These are phyloP conservation scores for Neuroterus valhalla DNA, from an alignment of 1,140 invertebrate species.

Conservation along the genomic window DNA sequence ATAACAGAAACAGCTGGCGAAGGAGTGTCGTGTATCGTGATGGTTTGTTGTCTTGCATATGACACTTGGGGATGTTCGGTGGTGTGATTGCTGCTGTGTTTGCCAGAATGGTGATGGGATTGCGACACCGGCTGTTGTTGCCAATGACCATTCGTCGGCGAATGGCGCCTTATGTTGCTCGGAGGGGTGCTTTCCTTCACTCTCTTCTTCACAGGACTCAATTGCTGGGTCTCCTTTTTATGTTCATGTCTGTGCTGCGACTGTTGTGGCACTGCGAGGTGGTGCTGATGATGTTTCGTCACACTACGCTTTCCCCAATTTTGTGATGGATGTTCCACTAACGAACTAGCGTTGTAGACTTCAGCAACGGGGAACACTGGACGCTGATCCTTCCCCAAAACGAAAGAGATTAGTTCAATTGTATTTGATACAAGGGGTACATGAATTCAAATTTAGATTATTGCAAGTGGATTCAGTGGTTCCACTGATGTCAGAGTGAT, in stretches of 20 bases:
- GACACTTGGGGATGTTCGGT: constrained; percentile 73
- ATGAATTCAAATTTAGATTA: no score
- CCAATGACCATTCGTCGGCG: constrained; percentile 69
- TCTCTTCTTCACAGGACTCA: constrained; percentile 98
- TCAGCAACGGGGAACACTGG: constrained; percentile 82
- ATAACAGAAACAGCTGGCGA: constrained; percentile 96
- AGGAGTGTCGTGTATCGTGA: constrained; percentile 93
- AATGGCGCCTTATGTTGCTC: constrained; percentile 71
- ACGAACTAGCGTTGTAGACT: constrained; percentile 76
- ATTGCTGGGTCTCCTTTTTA: constrained; percentile 92
- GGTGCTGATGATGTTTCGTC: constrained; percentile 77
- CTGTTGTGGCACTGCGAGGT: constrained; percentile 73
- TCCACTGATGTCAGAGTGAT: no score
- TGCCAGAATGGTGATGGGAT: constrained; percentile 65
- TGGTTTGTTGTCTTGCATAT: constrained; percentile 80
- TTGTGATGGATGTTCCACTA: constrained; percentile 77
- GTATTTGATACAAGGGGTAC: neutral
- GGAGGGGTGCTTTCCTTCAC: constrained; percentile 97
- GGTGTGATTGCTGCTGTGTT: constrained; percentile 63
- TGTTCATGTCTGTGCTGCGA: constrained; percentile 74
- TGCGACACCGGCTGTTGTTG: constrained; percentile 66
- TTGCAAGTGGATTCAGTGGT: no score
- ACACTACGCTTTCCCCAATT: constrained; percentile 75
- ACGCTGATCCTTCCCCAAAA: constrained; percentile 77
- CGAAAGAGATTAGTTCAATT: constrained; percentile 58